Conservation (phyloP, 2,113 vertebrate genomes). For the Pelusios castaneus region DNA sequence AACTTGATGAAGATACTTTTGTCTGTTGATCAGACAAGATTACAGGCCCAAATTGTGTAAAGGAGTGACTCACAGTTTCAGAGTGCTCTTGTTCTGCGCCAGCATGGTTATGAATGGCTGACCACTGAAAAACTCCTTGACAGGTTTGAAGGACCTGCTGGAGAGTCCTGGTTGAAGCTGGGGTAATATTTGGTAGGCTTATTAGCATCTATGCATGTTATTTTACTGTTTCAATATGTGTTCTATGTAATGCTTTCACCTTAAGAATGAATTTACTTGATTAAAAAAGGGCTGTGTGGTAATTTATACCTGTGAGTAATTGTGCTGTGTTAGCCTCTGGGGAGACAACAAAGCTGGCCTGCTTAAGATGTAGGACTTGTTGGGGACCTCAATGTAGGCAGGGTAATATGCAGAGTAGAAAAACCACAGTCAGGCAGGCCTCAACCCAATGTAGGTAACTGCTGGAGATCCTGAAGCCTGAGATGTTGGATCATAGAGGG, state of each 20-base stretch:
- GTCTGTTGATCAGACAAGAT: neutral
- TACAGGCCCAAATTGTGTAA: neutral
- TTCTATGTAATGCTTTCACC: neutral
- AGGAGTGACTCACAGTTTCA: neutral
- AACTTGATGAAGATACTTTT: neutral
- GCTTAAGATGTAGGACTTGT: neutral
- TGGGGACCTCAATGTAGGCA: neutral
- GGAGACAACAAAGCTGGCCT: neutral
- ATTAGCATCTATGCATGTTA: neutral
- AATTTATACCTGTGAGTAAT: neutral
- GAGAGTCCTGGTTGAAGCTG: neutral
- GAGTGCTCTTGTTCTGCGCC: neutral
- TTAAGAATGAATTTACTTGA: neutral
- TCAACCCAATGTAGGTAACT: neutral
- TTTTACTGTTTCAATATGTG: neutral
- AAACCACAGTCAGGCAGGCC: neutral
- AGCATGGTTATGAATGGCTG: neutral
- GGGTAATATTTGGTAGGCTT: neutral
- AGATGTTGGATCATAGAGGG: neutral
- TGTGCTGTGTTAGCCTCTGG: neutral
- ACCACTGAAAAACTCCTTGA: neutral
- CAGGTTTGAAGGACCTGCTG: neutral
- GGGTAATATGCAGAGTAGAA: neutral
- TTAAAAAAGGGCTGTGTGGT: neutral
- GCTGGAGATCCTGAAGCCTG: neutral